Conservation (phyloP, 37 sponge, comb jelly and placozoan genomes). For the Aplysina aerophoba region DNA sequence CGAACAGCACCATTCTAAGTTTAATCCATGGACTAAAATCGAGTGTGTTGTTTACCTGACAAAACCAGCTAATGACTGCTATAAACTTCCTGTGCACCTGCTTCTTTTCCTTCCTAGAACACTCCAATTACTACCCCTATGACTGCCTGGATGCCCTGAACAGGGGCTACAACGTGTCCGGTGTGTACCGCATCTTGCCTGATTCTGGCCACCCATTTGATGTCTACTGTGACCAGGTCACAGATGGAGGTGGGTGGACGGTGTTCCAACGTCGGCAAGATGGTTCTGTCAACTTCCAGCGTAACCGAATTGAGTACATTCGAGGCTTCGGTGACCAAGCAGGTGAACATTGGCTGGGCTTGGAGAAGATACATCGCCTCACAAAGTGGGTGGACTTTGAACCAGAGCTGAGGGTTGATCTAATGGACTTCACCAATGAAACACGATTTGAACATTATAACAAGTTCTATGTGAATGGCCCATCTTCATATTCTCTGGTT, state of each 20-base stretch:
- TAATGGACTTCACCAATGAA: conserved; percentile 8
- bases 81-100: too few species aligned
- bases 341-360: conserved; percentile 37
- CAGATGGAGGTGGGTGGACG: conserved; percentile 37
- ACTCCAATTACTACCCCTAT: too few species aligned
- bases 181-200: conserved; percentile 27
- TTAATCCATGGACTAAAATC: too few species aligned
- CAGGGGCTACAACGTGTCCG: not conserved
- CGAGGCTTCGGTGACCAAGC: conserved; percentile 2
- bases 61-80: too few species aligned
- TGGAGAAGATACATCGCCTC: conserved; percentile 31
- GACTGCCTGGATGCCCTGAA: too few species aligned
- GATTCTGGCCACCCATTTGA: conserved; percentile 14
- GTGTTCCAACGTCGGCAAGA: conserved; percentile 29
- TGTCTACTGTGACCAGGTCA: conserved; percentile 26
- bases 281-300: conserved; percentile 8
- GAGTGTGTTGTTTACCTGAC: too few species aligned
- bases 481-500: not conserved
- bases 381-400: conserved; percentile 11
- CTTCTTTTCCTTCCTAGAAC: too few species aligned
- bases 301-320: conserved; percentile 27
- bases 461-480: not conserved
- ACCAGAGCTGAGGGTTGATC: conserved; percentile 21
- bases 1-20: too few species aligned
- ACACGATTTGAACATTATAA: not conserved